phyloP scores from a whole-genome alignment of 2,888 invertebrate species.

The Drosophila nigritarsus region DNA sequence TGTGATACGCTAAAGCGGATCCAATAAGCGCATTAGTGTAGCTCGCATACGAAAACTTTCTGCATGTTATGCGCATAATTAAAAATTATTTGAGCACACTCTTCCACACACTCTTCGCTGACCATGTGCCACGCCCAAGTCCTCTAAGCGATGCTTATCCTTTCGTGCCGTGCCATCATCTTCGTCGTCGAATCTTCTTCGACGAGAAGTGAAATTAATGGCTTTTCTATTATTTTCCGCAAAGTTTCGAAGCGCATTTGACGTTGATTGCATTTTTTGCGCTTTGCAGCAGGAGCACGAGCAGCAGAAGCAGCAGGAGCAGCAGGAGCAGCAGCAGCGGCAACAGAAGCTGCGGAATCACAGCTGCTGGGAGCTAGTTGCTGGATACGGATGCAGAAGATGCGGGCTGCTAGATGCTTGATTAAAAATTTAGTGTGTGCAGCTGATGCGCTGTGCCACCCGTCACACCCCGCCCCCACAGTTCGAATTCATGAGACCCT shows the following conservation, averaged over 20 bases:
- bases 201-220: slow-evolving; percentile 80
- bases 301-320: slow-evolving; percentile 1
- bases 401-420: slow-evolving; percentile 60
- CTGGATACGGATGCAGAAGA: slow-evolving; percentile 36
- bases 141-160: slow-evolving; percentile 12
- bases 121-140: slow-evolving; percentile 41
- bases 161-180: slow-evolving; percentile 6
- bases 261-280: slow-evolving; percentile 78
- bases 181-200: slow-evolving; percentile 54
- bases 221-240: slow-evolving; percentile 78
- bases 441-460: slow-evolving; percentile 58
- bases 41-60: slow-evolving; percentile 51
- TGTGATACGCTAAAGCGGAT: slow-evolving; percentile 20
- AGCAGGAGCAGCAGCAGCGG: slow-evolving; percentile 4
- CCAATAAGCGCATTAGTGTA: slow-evolving; percentile 68
- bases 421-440: slow-evolving; percentile 75
- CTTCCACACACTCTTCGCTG: slow-evolving; percentile 5
- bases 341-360: slow-evolving; percentile 62
- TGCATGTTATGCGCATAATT: slow-evolving; percentile 76
- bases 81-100: slow-evolving; percentile 68
- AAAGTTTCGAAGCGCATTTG: slow-evolving; percentile 80
- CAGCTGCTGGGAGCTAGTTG: slow-evolving; percentile 59
- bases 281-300: slow-evolving; percentile 42
- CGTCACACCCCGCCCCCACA: neutral
- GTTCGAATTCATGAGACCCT: neutral